These are phyloP conservation scores for Pteromalus puparum DNA, from an alignment of 1,140 invertebrate genomes.

Conservation along the genomic window DNA sequence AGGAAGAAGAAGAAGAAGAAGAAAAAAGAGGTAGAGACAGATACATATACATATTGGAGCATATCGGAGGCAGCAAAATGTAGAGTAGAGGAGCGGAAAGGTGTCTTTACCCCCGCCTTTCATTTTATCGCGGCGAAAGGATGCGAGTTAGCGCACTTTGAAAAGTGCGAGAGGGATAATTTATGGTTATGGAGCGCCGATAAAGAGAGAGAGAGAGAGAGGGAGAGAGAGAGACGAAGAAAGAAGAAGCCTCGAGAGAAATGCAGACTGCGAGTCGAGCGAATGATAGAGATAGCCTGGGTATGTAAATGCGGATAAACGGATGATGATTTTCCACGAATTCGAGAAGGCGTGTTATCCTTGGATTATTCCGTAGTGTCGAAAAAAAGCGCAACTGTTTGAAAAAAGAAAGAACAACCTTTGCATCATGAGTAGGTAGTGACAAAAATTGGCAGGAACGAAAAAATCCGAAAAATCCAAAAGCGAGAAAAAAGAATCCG, in stretches of 20 bases:
- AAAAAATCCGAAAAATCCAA: slow-evolving; percentile 23
- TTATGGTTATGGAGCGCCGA: slow-evolving; percentile 19
- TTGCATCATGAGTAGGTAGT: too few relatives aligned
- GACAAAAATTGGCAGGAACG: not conserved
- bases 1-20: not conserved
- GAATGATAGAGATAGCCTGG: not conserved
- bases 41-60: not conserved
- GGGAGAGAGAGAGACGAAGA: not conserved
- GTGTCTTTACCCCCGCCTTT: slow-evolving; percentile 3
- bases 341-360: not conserved
- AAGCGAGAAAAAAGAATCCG: not conserved
- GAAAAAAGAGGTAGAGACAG: not conserved
- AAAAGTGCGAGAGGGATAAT: slow-evolving; percentile 35
- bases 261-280: too few relatives aligned
- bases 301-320: not conserved
- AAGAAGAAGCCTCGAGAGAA: not conserved
- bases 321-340: not conserved
- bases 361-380: too few relatives aligned
- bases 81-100: slow-evolving; percentile 20
- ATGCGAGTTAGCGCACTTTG: slow-evolving; percentile 36
- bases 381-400: not conserved
- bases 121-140: not conserved
- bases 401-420: too few relatives aligned
- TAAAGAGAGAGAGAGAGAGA: slow-evolving; percentile 16
- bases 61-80: not conserved